Percentiles rank a stretch among this genome's conserved stretches.
Conservation (phyloP, 2,888 invertebrate genomes). For the Acutogordius australiensis region DNA sequence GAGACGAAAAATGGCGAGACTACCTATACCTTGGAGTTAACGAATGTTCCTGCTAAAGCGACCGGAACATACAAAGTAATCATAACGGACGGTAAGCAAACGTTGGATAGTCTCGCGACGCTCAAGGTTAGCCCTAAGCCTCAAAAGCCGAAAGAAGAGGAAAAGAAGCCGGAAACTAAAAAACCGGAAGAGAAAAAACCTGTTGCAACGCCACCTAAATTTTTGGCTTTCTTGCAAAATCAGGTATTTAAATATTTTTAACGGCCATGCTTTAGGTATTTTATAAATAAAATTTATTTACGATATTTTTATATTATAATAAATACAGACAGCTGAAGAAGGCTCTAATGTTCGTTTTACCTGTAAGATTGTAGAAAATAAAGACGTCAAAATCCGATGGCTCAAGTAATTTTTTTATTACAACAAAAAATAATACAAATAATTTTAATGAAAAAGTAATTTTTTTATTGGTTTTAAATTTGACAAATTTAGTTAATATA, state of each 20-base stretch:
- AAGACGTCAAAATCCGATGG: too few species aligned
- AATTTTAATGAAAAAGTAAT: not conserved
- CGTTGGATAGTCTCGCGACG: not conserved
- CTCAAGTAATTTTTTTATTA: too few species aligned
- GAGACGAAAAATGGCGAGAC: not conserved
- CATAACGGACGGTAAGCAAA: not conserved
- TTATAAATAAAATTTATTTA: too few species aligned
- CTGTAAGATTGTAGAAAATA: too few species aligned
- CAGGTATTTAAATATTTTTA: too few species aligned
- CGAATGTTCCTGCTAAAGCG: not conserved
- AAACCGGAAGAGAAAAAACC: not conserved
- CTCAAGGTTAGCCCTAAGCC: not conserved
- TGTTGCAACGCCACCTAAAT: not conserved
- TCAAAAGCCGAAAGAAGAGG: not conserved
- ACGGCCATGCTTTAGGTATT: too few species aligned
- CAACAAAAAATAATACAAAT: not conserved
- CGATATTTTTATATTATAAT: too few species aligned
- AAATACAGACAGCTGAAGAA: too few species aligned
- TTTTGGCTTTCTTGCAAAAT: not conserved
- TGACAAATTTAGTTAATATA: too few species aligned
- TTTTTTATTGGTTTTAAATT: too few species aligned
- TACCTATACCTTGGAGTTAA: not conserved
- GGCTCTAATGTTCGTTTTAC: too few species aligned
- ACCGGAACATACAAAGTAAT: not conserved
- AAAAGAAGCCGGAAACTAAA: not conserved